Conservation (phyloP, 2,113 vertebrate genomes). For the Pelvicachromis taeniatus region DNA sequence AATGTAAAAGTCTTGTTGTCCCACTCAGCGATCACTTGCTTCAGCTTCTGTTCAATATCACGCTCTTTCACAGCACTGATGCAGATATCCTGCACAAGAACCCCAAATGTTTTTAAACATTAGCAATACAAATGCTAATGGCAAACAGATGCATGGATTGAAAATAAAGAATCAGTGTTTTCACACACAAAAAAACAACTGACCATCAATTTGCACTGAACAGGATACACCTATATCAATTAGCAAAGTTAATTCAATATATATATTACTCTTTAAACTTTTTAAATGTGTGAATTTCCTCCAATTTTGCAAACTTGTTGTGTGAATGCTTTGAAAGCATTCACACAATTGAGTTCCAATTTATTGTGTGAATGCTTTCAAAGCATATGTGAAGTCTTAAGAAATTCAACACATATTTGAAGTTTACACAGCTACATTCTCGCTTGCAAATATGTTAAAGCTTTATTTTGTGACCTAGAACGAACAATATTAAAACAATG, state of each 20-base stretch:
- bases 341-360: too few species aligned
- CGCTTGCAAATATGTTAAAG: too few species aligned
- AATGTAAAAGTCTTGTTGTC: conserved; percentile 86
- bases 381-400: too few species aligned
- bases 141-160: neutral
- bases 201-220: neutral
- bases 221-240: neutral
- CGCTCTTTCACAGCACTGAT: conserved; percentile 90
- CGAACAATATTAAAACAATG: too few species aligned
- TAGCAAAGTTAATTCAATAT: neutral
- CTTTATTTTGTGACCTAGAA: too few species aligned
- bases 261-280: neutral
- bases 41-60: conserved; percentile 94
- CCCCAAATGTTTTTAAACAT: neutral
- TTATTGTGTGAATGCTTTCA: too few species aligned
- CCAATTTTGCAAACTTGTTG: neutral
- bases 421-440: too few species aligned
- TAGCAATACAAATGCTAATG: neutral
- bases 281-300: neutral
- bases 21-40: conserved; percentile 91
- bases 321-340: too few species aligned
- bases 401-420: too few species aligned
- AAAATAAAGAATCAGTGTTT: neutral
- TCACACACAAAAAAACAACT: too few species aligned
- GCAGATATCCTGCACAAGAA: conserved; percentile 84